A percentile compares a stretch with the other conserved stretches of the same genome.
These are phyloP conservation scores for Sympetrum striolatum DNA, from an alignment of 2,888 invertebrate species.

Conservation along the genomic window DNA sequence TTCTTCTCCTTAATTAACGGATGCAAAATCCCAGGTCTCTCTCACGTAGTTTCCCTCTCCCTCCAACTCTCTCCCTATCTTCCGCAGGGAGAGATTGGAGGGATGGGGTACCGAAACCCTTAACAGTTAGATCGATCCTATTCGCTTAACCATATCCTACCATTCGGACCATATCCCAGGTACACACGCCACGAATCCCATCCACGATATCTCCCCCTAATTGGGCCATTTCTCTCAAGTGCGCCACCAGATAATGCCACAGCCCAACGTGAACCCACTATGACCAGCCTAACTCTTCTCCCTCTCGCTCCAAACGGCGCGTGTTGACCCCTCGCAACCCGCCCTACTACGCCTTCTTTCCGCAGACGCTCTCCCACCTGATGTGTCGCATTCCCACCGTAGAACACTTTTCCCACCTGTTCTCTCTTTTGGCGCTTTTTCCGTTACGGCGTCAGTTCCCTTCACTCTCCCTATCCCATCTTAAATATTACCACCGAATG, in stretches of 20 bases:
- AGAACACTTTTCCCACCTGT: too few relatives aligned
- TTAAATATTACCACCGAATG: too few relatives aligned
- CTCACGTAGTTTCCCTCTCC: neutral
- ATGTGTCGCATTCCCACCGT: too few relatives aligned
- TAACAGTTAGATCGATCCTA: constrained; percentile 36
- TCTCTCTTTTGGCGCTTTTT: too few relatives aligned
- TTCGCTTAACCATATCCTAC: constrained; percentile 40
- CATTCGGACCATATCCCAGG: constrained; percentile 25
- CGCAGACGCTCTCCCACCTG: too few relatives aligned
- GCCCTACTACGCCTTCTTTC: neutral
- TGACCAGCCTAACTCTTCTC: constrained; percentile 1
- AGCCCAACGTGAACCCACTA: constrained; percentile 31
- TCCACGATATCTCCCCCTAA: constrained; percentile 38
- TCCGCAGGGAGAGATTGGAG: neutral
- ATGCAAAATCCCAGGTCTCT: neutral
- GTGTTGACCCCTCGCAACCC: neutral
- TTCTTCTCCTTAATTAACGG: constrained; percentile 5
- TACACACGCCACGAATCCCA: neutral
- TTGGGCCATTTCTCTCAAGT: constrained; percentile 41
- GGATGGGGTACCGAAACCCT: neutral
- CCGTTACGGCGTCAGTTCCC: too few relatives aligned
- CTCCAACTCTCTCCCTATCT: neutral
- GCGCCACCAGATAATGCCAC: constrained; percentile 35
- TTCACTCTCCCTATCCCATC: too few relatives aligned
- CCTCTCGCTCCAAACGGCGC: neutral